phyloP scores from a whole-genome alignment of 2,888 invertebrate genomes.

The Meta bourneti region DNA sequence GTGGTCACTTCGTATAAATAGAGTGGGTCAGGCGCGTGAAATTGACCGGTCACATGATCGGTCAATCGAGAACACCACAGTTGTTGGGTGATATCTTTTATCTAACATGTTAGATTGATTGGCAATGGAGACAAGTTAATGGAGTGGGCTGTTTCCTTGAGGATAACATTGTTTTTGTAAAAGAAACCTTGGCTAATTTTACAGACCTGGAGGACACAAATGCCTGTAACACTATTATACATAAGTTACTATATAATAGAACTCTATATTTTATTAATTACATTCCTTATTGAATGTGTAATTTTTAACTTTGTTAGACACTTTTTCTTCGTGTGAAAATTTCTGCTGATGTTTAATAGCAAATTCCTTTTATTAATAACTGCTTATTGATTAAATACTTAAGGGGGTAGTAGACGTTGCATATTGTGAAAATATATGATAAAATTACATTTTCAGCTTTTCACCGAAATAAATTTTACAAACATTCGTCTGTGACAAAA shows the following conservation, averaged over 20 bases:
- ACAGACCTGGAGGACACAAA: background rate
- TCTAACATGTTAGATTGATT: slow-evolving; percentile 56
- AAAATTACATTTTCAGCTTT: too few species aligned
- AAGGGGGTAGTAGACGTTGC: too few species aligned
- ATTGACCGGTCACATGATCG: slow-evolving; percentile 58
- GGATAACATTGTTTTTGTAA: background rate
- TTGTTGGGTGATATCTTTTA: slow-evolving; percentile 21
- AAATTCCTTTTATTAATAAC: too few species aligned
- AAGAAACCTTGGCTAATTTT: background rate
- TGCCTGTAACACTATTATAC: background rate
- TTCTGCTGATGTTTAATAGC: too few species aligned
- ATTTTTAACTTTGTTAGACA: too few species aligned
- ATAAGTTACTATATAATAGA: background rate
- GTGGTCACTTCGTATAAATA: slow-evolving; percentile 53
- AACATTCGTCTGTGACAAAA: too few species aligned
- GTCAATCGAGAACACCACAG: slow-evolving; percentile 28
- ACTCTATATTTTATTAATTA: background rate
- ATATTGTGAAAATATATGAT: too few species aligned
- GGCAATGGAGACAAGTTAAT: slow-evolving; percentile 1
- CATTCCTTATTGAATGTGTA: background rate
- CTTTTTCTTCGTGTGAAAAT: too few species aligned
- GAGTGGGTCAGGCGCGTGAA: slow-evolving; percentile 54
- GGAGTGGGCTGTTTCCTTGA: background rate
- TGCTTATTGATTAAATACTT: too few species aligned
- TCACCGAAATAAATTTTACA: too few species aligned